Evolutionary conservation across 2,888 invertebrate species (phyloP), one percentile per base, ranked within the genome.

Genomic region (Scaptomyza parva): DNA sequence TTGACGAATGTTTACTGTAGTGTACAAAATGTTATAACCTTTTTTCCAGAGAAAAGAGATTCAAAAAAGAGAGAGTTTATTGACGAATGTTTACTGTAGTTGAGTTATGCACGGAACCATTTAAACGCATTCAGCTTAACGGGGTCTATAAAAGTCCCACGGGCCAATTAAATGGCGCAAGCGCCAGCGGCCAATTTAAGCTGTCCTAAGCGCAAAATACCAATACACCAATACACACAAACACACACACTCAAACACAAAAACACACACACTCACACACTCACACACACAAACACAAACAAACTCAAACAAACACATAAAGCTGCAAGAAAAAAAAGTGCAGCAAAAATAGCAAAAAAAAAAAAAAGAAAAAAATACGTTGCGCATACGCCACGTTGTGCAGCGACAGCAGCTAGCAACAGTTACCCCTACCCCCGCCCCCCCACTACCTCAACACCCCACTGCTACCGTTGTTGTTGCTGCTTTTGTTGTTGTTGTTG

Each of bases 361-460:
- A n/a, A n/a, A n/a, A n/a, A n/a, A n/a, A n/a, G n/a, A n/a, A n/a
- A 20, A 51, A 53, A 43, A 67, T 63, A 71, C 47, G 63, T 84
- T 88, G 81, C 77, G 87, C 88, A 84, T 88, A 88, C 84, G 88
- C 80, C 86, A 75, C 70, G 77, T 83, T 83, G 61, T 77, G 87
- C 81, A 70, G 82, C 64, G 75, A 45, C 67, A 78, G 78, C 81
- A 71, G 61, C 57, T 67, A 44, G 17, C 30, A 37, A 3, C 37
- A 37, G 37, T 43, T 22, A 24, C 48, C 43, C 24, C 7, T 26
- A 26, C 6, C 4, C 24, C 1, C 24, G 1, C 24, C 39, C 1
- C 35, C 14, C n/a, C 12, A 11, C 12, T 7, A 4, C n/a, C 3
- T 3, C 28, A 14, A 1, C 11, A 26, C 28, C 43, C 20, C 26